Evolutionary conservation across 1,140 invertebrate genomes (phyloP).

Genomic region (Thaumetopoea pityocampa): DNA sequence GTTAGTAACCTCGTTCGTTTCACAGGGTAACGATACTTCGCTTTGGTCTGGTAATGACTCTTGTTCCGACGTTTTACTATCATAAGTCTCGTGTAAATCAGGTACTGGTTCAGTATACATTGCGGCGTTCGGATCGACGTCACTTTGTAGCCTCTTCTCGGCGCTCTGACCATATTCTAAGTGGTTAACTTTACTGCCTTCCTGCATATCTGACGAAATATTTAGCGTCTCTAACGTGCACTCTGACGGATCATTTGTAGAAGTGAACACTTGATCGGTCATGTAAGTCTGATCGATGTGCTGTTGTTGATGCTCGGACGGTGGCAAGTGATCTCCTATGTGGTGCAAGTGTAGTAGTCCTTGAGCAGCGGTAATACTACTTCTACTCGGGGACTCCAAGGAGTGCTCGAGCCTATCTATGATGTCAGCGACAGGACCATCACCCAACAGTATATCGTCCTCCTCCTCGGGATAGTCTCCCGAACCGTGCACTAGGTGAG

Average conservation of each 20-base stretch:
- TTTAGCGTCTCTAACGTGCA: conserved; percentile 40
- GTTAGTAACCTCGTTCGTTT: conserved; percentile 23
- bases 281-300: conserved; percentile 39
- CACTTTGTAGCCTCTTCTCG: conserved; percentile 50
- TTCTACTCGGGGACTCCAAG: conserved; percentile 64
- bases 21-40: conserved; percentile 36
- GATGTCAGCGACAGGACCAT: conserved; percentile 76
- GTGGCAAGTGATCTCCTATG: conserved; percentile 68
- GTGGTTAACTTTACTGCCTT: conserved; percentile 37
- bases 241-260: conserved; percentile 33
- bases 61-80: conserved; percentile 32
- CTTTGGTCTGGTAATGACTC: conserved; percentile 47
- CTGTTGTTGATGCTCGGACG: conserved; percentile 31
- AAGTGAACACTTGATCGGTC: conserved; percentile 43
- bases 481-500: conserved; percentile 56
- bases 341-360: conserved; percentile 64
- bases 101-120: conserved; percentile 52
- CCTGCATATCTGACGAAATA: conserved; percentile 31
- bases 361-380: conserved; percentile 65
- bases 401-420: conserved; percentile 77
- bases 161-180: conserved; percentile 41
- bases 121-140: conserved; percentile 29
- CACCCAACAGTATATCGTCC: conserved; percentile 74
- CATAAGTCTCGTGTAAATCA: conserved; percentile 44
- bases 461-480: conserved; percentile 78